Evolutionary conservation across 2,113 vertebrate species (phyloP).

Genomic region (Charina bottae): DNA sequence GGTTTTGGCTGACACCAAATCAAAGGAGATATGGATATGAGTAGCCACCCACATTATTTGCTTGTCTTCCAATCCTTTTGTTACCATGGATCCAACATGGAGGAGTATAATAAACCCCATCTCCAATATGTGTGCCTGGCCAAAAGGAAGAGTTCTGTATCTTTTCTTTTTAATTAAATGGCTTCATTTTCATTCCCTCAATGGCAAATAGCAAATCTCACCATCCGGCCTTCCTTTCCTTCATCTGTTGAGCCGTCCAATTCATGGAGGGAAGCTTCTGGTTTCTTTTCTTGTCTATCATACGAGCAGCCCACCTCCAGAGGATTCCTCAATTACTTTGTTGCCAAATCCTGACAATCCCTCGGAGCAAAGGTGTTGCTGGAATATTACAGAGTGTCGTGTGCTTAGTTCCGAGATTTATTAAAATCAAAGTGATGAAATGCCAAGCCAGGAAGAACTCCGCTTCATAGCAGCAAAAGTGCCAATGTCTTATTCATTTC

Average conservation of each 20-base stretch:
- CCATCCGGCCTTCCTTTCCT: constrained; percentile 12
- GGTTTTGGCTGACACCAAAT: neutral
- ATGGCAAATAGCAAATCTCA: neutral
- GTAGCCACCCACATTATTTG: neutral
- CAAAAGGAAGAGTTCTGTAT: neutral
- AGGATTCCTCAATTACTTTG: constrained; percentile 47
- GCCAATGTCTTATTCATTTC: constrained; percentile 21
- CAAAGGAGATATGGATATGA: neutral
- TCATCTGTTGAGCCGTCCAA: constrained; percentile 29
- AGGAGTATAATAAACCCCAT: neutral
- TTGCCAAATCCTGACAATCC: constrained; percentile 31
- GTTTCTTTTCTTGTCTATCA: constrained; percentile 24
- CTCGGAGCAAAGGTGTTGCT: constrained; percentile 44
- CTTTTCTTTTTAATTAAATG: neutral
- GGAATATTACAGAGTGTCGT: constrained; percentile 28
- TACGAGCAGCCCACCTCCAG: constrained; percentile 35
- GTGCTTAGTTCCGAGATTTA: constrained; percentile 37
- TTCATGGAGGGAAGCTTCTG: constrained; percentile 36
- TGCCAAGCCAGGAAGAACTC: constrained; percentile 2
- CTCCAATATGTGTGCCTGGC: too few species aligned
- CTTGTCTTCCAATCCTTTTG: constrained; percentile 37
- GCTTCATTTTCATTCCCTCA: rapidly evolving
- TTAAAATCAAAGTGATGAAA: constrained; percentile 42
- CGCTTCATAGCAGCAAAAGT: constrained; percentile 3
- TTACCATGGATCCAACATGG: neutral